These are phyloP conservation scores for Diglossa brunneiventris DNA, from an alignment of 2,113 vertebrate species.

Conservation along the genomic window DNA sequence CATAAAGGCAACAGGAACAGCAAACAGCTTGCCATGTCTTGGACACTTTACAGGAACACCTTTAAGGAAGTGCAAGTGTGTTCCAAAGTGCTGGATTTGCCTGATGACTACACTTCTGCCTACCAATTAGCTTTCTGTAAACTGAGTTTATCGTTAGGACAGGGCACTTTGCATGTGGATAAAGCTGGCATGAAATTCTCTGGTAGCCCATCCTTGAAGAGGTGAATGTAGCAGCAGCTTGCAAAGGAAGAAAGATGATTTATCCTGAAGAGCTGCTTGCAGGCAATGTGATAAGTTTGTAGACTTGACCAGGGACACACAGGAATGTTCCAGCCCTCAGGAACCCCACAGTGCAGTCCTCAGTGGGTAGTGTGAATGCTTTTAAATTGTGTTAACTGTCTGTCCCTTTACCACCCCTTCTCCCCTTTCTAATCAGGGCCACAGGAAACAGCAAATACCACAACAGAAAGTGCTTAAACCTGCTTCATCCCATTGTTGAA, in stretches of 20 bases:
- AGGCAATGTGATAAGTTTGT: background rate
- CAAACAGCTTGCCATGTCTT: background rate
- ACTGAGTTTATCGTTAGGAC: background rate
- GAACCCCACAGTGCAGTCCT: background rate
- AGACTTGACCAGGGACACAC: background rate
- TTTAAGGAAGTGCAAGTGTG: background rate
- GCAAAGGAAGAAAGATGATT: background rate
- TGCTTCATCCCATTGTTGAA: background rate
- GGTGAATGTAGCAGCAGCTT: background rate
- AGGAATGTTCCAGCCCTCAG: background rate
- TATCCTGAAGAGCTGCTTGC: background rate
- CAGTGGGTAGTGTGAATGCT: background rate
- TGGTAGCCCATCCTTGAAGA: background rate
- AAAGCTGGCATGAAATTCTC: background rate
- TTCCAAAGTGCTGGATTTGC: background rate
- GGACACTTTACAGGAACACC: background rate
- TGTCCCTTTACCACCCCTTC: fast-evolving
- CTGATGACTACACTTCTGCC: background rate
- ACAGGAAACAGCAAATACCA: background rate
- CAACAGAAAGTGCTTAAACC: background rate
- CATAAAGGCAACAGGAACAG: background rate
- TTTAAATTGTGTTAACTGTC: background rate
- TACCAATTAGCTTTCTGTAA: background rate
- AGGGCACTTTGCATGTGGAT: background rate
- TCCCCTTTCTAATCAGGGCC: background rate